Evolutionary conservation across 2,888 invertebrate species (phyloP).

Genomic region (Drosophila meridiana): DNA sequence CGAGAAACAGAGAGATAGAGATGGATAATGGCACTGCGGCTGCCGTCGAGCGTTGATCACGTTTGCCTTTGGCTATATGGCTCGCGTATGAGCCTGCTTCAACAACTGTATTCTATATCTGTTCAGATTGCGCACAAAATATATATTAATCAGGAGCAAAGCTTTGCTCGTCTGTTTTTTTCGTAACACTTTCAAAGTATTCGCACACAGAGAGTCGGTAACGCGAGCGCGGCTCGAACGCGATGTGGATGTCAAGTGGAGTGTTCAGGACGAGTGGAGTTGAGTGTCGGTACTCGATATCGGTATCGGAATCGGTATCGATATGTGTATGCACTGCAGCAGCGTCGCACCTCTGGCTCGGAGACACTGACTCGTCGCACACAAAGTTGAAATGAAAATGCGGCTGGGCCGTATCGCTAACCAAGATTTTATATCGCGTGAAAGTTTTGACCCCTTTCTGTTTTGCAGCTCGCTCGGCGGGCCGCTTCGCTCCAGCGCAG

Average conservation of each 20-base stretch:
- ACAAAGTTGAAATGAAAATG: conserved; percentile 85
- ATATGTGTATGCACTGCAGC: conserved; percentile 35
- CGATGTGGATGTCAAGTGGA: conserved; percentile 13
- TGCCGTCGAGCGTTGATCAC: conserved; percentile 29
- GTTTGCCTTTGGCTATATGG: conserved; percentile 19
- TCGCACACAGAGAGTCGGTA: conserved; percentile 25
- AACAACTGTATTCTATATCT: conserved; percentile 26
- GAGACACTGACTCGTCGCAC: conserved; percentile 83
- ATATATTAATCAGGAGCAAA: conserved; percentile 37
- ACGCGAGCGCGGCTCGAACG: conserved; percentile 38
- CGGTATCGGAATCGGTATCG: conserved; percentile 30
- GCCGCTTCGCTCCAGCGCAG: conserved; percentile 60
- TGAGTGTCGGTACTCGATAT: conserved; percentile 15
- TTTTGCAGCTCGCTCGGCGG: conserved; percentile 21
- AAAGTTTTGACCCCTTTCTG: conserved; percentile 86
- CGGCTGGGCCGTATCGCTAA: conserved; percentile 84
- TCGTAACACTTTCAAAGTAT: conserved; percentile 27
- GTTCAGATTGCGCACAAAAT: conserved; percentile 54
- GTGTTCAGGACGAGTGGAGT: conserved; percentile 49
- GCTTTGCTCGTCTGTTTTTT: conserved; percentile 40
- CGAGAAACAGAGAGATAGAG: neutral
- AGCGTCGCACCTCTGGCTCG: conserved; percentile 52
- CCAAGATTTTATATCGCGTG: conserved; percentile 86
- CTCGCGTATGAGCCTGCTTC: conserved; percentile 10
- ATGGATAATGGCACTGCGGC: conserved; percentile 44